phyloP scores from a whole-genome alignment of 1,140 invertebrate genomes.

The Drosophila tsacasi region DNA sequence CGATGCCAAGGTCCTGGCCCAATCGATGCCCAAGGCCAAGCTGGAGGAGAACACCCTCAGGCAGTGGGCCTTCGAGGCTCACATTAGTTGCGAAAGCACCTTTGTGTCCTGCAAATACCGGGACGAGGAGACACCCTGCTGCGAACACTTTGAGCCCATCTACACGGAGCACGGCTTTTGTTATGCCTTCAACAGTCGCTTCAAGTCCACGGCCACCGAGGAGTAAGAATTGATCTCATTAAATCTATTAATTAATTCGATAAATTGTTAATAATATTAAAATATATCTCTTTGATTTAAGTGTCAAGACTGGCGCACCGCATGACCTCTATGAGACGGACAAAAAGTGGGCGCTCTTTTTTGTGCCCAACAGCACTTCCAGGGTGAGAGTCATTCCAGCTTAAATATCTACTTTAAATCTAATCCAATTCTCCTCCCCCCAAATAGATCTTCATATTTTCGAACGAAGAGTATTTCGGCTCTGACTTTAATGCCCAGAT shows the following conservation, averaged over 20 bases:
- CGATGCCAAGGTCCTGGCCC: constrained; percentile 54
- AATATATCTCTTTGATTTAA: constrained; percentile 20
- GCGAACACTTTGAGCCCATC: constrained; percentile 87
- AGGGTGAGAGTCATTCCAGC: constrained; percentile 44
- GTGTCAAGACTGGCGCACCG: constrained; percentile 60
- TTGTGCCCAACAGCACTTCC: constrained; percentile 74
- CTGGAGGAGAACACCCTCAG: constrained; percentile 64
- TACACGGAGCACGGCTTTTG: constrained; percentile 91
- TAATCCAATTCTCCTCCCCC: too few relatives aligned
- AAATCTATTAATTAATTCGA: background rate
- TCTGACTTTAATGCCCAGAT: constrained; percentile 89
- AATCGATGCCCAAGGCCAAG: constrained; percentile 44
- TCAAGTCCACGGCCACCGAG: constrained; percentile 75
- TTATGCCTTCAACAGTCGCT: constrained; percentile 89
- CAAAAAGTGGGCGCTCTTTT: constrained; percentile 83
- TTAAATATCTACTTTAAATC: too few relatives aligned
- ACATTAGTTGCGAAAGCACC: constrained; percentile 67
- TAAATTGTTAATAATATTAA: too few relatives aligned
- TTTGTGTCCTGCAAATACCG: constrained; percentile 87
- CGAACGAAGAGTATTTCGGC: constrained; percentile 88
- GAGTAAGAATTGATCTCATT: constrained; percentile 71
- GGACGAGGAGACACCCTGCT: constrained; percentile 87
- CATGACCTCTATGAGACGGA: constrained; percentile 85
- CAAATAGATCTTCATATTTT: constrained; percentile 87
- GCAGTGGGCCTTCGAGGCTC: constrained; percentile 66